These are phyloP conservation scores for Margaritifera margaritifera DNA, from an alignment of 2,888 invertebrate genomes.

Conservation along the genomic window DNA sequence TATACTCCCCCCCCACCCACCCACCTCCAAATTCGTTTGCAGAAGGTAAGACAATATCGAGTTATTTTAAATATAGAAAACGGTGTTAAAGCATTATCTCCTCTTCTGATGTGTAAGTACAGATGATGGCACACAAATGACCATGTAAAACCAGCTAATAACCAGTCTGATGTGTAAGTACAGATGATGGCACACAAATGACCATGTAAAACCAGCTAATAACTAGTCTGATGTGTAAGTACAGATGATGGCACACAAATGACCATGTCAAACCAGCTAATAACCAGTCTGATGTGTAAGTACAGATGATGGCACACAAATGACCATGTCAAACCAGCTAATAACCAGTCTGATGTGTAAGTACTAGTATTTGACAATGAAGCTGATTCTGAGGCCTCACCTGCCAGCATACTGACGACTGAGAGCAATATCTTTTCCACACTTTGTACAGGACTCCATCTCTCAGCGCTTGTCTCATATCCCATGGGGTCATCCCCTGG, in stretches of 20 bases:
- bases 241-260: not conserved
- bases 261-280: not conserved
- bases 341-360: not conserved
- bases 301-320: not conserved
- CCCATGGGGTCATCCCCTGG: slow-evolving; percentile 99
- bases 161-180: no score
- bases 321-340: not conserved
- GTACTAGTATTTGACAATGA: not conserved
- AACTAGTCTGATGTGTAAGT: no score
- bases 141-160: not conserved
- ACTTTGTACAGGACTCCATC: slow-evolving; percentile 99
- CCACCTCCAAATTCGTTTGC: no score
- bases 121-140: not conserved
- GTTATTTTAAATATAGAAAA: no score
- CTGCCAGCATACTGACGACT: slow-evolving; percentile 98
- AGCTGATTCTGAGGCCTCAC: slow-evolving; percentile 71
- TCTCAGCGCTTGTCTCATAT: slow-evolving; percentile 96
- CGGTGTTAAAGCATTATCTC: no score
- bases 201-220: no score
- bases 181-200: not conserved
- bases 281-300: not conserved
- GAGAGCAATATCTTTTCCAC: slow-evolving; percentile 99
- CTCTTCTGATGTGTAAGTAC: no score
- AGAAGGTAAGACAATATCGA: no score
- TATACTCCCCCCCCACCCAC: no score